Conservation (phyloP, 2,888 invertebrate species). For the Monochamus alternatus region DNA sequence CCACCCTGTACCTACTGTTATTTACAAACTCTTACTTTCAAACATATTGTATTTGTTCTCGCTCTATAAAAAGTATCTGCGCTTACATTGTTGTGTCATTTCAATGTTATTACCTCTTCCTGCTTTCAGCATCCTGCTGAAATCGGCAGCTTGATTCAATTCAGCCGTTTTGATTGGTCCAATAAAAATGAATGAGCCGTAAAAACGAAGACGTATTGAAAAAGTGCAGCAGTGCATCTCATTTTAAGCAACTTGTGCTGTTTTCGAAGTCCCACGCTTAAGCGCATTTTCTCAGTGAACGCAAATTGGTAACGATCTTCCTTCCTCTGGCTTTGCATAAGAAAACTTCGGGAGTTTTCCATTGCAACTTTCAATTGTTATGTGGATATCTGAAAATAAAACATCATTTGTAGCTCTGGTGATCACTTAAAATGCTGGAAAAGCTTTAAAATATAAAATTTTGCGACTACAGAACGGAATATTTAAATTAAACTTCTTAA, state of each 20-base stretch:
- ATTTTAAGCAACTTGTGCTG: slow-evolving; percentile 20
- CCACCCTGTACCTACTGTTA: too few relatives aligned
- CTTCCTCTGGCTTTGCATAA: slow-evolving; percentile 9
- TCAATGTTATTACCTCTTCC: background rate
- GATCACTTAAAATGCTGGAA: too few relatives aligned
- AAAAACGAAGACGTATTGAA: slow-evolving; percentile 15
- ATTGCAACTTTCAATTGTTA: slow-evolving; percentile 22
- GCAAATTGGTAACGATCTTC: slow-evolving; percentile 14
- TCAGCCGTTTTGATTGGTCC: background rate
- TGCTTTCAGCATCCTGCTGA: background rate
- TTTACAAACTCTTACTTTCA: too few relatives aligned
- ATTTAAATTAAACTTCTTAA: too few relatives aligned
- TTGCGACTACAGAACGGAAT: too few relatives aligned
- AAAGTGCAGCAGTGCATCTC: slow-evolving; percentile 1
- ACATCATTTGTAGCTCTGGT: background rate
- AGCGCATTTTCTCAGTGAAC: slow-evolving; percentile 8
- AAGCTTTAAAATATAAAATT: too few relatives aligned
- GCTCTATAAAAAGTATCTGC: too few relatives aligned
- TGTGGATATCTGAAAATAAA: background rate
- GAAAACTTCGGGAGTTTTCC: slow-evolving; percentile 20
- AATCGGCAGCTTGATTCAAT: background rate
- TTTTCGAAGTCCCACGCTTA: slow-evolving; percentile 21
- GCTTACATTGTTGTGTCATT: background rate
- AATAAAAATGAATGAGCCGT: slow-evolving; percentile 22
- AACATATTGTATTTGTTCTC: too few relatives aligned